A percentile compares a stretch with the other conserved stretches of the same genome.
Evolutionary conservation across 2,113 vertebrate genomes (phyloP).

Genomic region (Clarias gariepinus): DNA sequence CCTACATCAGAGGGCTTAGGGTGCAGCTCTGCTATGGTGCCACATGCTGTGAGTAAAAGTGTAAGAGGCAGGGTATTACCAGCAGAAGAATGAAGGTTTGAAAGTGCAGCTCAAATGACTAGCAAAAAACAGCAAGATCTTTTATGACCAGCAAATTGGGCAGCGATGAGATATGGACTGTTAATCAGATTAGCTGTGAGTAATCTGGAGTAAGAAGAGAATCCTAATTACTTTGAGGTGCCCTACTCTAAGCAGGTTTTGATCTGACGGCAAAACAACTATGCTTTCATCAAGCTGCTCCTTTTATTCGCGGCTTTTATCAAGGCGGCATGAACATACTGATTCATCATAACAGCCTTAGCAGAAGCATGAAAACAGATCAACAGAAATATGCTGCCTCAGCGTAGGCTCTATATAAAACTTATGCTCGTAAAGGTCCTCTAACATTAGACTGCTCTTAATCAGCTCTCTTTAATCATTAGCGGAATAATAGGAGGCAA

Average conservation of each 20-base stretch:
- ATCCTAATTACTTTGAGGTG: not conserved
- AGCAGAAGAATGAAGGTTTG: slow-evolving; percentile 17
- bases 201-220: not conserved
- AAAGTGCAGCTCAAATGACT: slow-evolving; percentile 21
- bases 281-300: slow-evolving; percentile 15
- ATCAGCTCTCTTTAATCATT: slow-evolving; percentile 51
- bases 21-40: not conserved
- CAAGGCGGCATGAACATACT: not conserved
- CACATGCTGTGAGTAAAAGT: slow-evolving; percentile 20
- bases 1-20: slow-evolving; percentile 35
- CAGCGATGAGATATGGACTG: slow-evolving; percentile 21
- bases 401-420: slow-evolving; percentile 17
- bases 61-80: slow-evolving; percentile 29
- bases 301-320: not conserved
- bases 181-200: slow-evolving; percentile 27
- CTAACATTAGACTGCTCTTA: slow-evolving; percentile 18
- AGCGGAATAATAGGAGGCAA: slow-evolving; percentile 22
- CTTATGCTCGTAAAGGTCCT: not conserved
- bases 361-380: not conserved
- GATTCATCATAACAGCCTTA: slow-evolving; percentile 3
- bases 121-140: slow-evolving; percentile 5
- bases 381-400: slow-evolving; percentile 19
- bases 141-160: not conserved
- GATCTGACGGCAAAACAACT: slow-evolving; percentile 23
- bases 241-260: slow-evolving; percentile 11